A percentile compares a stretch with the other conserved stretches of the same genome.
Evolutionary conservation across 2,888 invertebrate species (phyloP).

Genomic region (Neoaliturus tenellus): DNA sequence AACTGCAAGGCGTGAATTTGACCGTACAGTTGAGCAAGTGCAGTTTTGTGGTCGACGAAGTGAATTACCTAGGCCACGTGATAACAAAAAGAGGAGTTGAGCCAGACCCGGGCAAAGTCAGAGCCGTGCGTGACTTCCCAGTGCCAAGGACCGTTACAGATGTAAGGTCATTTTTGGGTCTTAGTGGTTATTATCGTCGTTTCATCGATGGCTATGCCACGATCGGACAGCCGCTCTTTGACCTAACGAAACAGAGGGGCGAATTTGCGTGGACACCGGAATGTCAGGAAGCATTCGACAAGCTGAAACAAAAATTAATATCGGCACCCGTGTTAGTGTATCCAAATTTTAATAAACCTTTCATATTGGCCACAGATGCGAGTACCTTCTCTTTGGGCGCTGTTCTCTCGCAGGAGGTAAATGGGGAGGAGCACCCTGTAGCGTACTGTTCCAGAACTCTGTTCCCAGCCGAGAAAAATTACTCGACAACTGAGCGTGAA

Average conservation of each 20-base stretch:
- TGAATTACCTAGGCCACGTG: no score
- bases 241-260: slow-evolving; percentile 59
- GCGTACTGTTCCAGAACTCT: no score
- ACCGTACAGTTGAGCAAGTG: no score
- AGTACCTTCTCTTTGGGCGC: no score
- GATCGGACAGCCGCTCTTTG: slow-evolving; percentile 51
- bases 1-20: no score
- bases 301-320: slow-evolving; percentile 56
- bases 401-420: no score
- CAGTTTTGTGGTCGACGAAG: no score
- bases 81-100: no score
- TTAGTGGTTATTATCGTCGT: not conserved
- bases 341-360: slow-evolving; percentile 57
- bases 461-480: no score
- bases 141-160: not conserved
- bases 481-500: no score
- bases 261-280: no score
- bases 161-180: not conserved
- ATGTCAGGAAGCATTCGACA: slow-evolving; percentile 59
- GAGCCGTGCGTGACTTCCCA: not conserved
- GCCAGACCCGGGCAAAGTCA: not conserved
- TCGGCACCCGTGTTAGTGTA: slow-evolving; percentile 67
- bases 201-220: not conserved
- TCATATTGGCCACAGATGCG: slow-evolving; percentile 62
- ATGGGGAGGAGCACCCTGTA: slow-evolving; percentile 60